phyloP scores from a whole-genome alignment of 2,113 vertebrate genomes.

The Onychorhynchus coronatus region DNA sequence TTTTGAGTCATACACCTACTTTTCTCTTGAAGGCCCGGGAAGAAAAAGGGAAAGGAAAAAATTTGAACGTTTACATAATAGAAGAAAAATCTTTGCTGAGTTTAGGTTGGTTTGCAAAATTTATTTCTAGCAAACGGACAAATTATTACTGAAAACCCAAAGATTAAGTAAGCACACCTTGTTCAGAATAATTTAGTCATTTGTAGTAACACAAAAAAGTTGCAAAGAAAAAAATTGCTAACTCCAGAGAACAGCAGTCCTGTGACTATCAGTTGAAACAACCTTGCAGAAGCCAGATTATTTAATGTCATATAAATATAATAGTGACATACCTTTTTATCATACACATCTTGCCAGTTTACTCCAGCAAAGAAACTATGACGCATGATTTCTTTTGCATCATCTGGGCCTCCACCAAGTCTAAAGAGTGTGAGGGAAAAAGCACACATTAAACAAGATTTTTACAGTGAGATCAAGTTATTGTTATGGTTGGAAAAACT shows the following conservation, averaged over 20 bases:
- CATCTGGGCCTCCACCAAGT: constrained; percentile 94
- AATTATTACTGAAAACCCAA: neutral
- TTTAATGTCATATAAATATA: neutral
- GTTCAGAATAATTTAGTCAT: neutral
- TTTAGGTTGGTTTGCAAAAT: neutral
- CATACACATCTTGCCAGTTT: constrained; percentile 97
- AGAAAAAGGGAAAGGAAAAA: neutral
- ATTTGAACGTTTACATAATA: neutral
- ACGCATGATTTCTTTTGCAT: constrained; percentile 97
- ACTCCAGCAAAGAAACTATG: constrained; percentile 94
- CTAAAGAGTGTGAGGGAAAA: constrained; percentile 60
- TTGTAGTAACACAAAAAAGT: neutral
- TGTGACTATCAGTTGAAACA: neutral
- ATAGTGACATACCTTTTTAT: constrained; percentile 89
- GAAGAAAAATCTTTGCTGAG: neutral
- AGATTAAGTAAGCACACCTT: neutral
- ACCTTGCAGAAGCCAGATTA: neutral
- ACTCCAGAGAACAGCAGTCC: neutral
- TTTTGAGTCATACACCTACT: neutral
- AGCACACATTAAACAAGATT: neutral
- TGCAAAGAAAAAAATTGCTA: neutral
- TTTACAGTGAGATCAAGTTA: neutral
- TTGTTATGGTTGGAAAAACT: neutral
- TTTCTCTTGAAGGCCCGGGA: neutral
- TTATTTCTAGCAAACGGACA: neutral